Evolutionary conservation across 2,113 vertebrate genomes (phyloP), one percentile per base, ranked within the genome.

Genomic region (Acrocephalus kingi): DNA sequence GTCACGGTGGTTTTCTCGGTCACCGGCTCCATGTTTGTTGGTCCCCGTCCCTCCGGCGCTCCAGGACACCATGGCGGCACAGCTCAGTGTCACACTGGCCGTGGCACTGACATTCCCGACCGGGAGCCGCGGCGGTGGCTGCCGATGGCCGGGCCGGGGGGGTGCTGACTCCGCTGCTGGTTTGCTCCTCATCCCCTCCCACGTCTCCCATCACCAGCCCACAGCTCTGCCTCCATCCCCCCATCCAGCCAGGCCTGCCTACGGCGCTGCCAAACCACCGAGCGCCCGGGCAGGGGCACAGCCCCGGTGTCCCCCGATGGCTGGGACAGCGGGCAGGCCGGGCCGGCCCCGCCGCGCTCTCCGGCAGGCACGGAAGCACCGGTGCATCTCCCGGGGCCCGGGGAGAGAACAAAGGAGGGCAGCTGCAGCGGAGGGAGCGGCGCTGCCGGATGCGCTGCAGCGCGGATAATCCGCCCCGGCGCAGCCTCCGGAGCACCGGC

Each of bases 391-490:
- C 89, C 89, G 55, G 43, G 89, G 89, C 89, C 89, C 54, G 3
- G 79, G 83, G 35, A 92, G 95, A 96, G 95, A 95, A 96, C 95
- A 96, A 96, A 96, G 95, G 79, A 95, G 95, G 91, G 95, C 86
- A 96, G 86, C 78, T 77, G 95, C 89, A 6, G 91, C 93, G 73
- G 63, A 96, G 91, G 93, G 91, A 96, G 95, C 59, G 95, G 72
- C 87, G 84, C 93, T 68, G 91, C 82, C 74, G 85, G 91, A 73
- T 95, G 93, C 64, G 59, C 91, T 56, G 85, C 93, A 45, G 93
- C 86, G 46, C 23, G 5, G 91, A 27, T 90, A 94, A 96, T 96
- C 93, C 85, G 2, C 85, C 91, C 89, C 19, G 56, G 56, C 62
- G 11, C 43, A 5, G 84, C 48, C 84, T 10, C 21, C 28, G 8